phyloP scores from a whole-genome alignment of 2,888 invertebrate species.

The Melieria crassipennis region DNA sequence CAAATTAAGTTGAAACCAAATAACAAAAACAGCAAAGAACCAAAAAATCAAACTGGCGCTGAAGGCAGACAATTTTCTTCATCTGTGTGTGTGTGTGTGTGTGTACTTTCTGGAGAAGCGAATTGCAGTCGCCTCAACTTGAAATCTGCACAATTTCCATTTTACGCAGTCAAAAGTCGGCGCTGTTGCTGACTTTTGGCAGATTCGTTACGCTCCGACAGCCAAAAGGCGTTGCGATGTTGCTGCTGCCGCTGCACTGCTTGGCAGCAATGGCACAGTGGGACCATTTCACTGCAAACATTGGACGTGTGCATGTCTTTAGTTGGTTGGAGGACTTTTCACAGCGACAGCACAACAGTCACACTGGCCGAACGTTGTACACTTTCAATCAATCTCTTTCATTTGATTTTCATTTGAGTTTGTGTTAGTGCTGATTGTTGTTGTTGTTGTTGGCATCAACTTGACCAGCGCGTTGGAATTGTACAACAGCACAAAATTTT shows the following conservation, averaged over 20 bases:
- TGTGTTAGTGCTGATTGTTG: neutral
- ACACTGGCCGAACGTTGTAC: neutral
- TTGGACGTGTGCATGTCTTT: too few relatives aligned
- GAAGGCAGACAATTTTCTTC: slow-evolving; percentile 1
- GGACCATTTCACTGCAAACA: too few relatives aligned
- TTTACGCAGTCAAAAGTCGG: too few relatives aligned
- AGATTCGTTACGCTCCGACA: too few relatives aligned
- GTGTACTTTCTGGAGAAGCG: neutral
- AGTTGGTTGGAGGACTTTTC: too few relatives aligned
- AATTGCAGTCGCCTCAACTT: too few relatives aligned
- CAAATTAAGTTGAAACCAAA: neutral
- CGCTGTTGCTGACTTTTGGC: too few relatives aligned
- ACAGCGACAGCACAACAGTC: too few relatives aligned
- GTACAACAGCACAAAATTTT: slow-evolving; percentile 1
- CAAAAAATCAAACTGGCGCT: neutral
- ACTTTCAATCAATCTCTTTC: slow-evolving; percentile 11
- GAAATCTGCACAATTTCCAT: too few relatives aligned
- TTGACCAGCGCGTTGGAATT: neutral
- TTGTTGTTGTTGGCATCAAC: neutral
- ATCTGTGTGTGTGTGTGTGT: neutral
- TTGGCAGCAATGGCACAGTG: too few relatives aligned
- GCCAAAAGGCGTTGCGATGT: too few relatives aligned
- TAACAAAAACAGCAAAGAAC: neutral
- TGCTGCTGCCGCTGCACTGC: too few relatives aligned
- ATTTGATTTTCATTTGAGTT: neutral